phyloP scores from a whole-genome alignment of 2,797 vertebrate species.

The Acrossocheilus wenchowensis region DNA sequence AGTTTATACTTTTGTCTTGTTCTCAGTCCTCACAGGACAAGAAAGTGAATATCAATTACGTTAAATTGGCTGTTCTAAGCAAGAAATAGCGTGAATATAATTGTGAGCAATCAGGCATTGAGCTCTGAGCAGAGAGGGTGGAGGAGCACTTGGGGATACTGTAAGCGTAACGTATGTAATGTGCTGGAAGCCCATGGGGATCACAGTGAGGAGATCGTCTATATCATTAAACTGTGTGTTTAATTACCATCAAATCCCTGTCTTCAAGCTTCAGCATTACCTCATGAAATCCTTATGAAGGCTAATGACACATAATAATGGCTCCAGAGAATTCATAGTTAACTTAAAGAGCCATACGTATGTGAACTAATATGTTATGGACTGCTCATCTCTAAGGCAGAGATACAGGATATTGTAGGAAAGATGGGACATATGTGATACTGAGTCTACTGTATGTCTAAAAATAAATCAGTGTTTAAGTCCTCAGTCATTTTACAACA shows the following conservation, averaged over 20 bases:
- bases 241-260: slow-evolving; percentile 58
- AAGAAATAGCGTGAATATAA: slow-evolving; percentile 13
- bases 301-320: slow-evolving; percentile 69
- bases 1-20: slow-evolving; percentile 3
- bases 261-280: slow-evolving; percentile 45
- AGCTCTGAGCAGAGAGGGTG: slow-evolving; percentile 30
- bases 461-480: background rate
- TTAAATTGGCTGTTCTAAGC: slow-evolving; percentile 9
- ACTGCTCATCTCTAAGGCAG: slow-evolving; percentile 49
- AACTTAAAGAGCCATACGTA: slow-evolving; percentile 48
- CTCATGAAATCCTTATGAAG: slow-evolving; percentile 71
- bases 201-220: slow-evolving; percentile 50
- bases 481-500: background rate
- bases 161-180: slow-evolving; percentile 30
- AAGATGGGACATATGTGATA: background rate
- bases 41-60: background rate
- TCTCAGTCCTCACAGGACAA: background rate
- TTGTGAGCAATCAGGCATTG: slow-evolving; percentile 31
- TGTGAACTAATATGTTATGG: slow-evolving; percentile 57
- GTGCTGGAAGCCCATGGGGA: slow-evolving; percentile 35
- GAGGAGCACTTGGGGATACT: slow-evolving; percentile 4
- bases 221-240: slow-evolving; percentile 52
- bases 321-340: slow-evolving; percentile 56
- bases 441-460: background rate
- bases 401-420: background rate